Base-by-base conservation (phyloP, 2,888 invertebrate species). In the Heliconius cydno region DNA sequence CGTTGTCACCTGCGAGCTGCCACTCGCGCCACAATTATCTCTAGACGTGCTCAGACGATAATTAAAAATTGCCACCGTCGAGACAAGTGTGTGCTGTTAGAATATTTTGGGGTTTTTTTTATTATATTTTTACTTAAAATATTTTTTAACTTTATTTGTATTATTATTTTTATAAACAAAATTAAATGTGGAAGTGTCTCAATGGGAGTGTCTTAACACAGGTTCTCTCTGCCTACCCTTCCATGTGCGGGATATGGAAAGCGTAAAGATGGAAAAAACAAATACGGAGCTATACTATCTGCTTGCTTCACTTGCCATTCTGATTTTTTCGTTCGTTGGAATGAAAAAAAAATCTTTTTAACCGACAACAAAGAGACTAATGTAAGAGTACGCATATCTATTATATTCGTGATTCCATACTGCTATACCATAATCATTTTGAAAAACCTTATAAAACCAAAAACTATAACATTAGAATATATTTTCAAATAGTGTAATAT, bases 31-130 rank as follows among this genome's bases (percentile, higher is more conserved):
- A 79, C 81, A 77, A 80, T 84, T 82, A 83, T 84, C 90, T 90
- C 90, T 88, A 93, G 93, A 93, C 93, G 91, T 90, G 90, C 92
- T 92, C 91, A 93, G 94, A 92, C 93, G 89, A 87, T 87, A 94
- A 95, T 94, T 95, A 94, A 95, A 95, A 95, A 94, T 94, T 92
- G 91, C 91, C 88, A 88, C 89, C 89, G 85, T 87, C 88, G 89
- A 89, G 85, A 89, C 87, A 90, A 92, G 92, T 91, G 86, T 79
- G 74, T 79, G 78, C 77, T 76, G 76, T 71, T 13, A n/a, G 79
- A 71, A 65, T 66, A 68, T 72, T 72, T 72, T 72, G 22, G 22
- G 30, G 1, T 52, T 28, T 52, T 46, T 30, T 22, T 4, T 22
- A 46, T 3, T 46, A 46, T 28, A 25, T 65, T 63, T n/a, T 63